Evolutionary conservation across 2,797 vertebrate genomes (phyloP).

Genomic region (Amphiprion clarkii): DNA sequence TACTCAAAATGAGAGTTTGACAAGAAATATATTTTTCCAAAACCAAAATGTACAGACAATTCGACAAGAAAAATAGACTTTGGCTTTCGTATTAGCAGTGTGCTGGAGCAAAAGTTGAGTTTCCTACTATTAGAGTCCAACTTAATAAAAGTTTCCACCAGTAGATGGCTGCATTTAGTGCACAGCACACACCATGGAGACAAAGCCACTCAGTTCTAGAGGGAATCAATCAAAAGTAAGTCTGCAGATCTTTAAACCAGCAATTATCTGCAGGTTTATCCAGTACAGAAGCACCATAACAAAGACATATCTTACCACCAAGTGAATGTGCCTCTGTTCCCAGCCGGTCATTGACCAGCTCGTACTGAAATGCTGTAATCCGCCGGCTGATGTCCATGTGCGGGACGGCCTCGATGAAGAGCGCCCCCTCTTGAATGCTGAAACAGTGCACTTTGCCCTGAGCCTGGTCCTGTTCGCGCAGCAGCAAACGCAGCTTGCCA

Average conservation of each 20-base stretch:
- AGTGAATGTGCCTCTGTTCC: constrained; percentile 84
- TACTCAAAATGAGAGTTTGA: constrained; percentile 16
- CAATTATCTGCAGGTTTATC: neutral
- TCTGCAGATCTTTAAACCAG: neutral
- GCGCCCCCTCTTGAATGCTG: constrained; percentile 90
- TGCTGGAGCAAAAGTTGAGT: constrained; percentile 49
- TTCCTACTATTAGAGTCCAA: constrained; percentile 66
- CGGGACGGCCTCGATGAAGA: constrained; percentile 95
- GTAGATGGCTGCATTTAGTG: constrained; percentile 74
- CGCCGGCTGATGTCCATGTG: constrained; percentile 95
- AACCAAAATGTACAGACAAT: constrained; percentile 42
- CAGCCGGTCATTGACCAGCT: constrained; percentile 87
- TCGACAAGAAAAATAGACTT: constrained; percentile 33
- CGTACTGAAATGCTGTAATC: constrained; percentile 95
- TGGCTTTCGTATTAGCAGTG: constrained; percentile 36
- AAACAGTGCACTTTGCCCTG: constrained; percentile 91
- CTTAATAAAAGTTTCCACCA: constrained; percentile 70
- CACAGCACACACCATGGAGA: constrained; percentile 36
- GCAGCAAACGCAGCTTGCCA: constrained; percentile 92
- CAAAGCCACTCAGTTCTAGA: constrained; percentile 35
- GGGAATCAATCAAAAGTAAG: constrained; percentile 38
- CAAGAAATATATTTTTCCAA: neutral
- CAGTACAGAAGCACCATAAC: neutral
- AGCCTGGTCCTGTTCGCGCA: constrained; percentile 88
- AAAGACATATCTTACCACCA: constrained; percentile 85